Conservation (phyloP, 1,140 invertebrate genomes). For the Thaumatotibia leucotreta region DNA sequence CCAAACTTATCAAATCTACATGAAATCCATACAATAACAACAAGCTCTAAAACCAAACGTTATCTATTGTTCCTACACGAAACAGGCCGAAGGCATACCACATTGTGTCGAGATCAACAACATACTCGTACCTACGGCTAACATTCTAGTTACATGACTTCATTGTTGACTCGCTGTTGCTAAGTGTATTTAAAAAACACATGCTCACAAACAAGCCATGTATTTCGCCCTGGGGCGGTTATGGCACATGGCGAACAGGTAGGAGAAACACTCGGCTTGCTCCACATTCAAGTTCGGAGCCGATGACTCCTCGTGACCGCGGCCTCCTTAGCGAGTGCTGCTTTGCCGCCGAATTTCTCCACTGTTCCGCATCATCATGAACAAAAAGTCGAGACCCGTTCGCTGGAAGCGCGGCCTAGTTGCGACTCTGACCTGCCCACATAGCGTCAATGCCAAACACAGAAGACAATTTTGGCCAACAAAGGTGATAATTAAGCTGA, state of each 20-base stretch:
- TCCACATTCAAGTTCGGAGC: slow-evolving; percentile 66
- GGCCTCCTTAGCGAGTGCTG: slow-evolving; percentile 61
- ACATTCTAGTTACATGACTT: neutral
- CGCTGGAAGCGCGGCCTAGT: slow-evolving; percentile 61
- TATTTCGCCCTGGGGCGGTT: slow-evolving; percentile 40
- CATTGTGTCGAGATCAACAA: neutral
- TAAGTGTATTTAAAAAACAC: slow-evolving; percentile 8
- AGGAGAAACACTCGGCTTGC: slow-evolving; percentile 60
- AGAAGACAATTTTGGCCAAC: slow-evolving; percentile 30
- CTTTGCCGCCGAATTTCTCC: slow-evolving; percentile 70
- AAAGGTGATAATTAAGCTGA: slow-evolving; percentile 36
- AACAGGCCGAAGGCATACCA: no score
- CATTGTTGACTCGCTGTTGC: neutral
- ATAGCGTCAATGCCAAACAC: slow-evolving; percentile 31
- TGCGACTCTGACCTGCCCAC: slow-evolving; percentile 34
- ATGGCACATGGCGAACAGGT: slow-evolving; percentile 42
- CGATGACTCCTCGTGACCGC: slow-evolving; percentile 71
- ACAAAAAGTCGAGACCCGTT: slow-evolving; percentile 66
- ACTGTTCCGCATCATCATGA: slow-evolving; percentile 65
- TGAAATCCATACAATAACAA: no score
- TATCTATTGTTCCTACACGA: no score
- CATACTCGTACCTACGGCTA: neutral
- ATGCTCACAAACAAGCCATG: slow-evolving; percentile 33
- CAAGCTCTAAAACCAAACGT: no score
- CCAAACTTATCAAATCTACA: no score